These are phyloP conservation scores for Tetraneura akinire DNA, from an alignment of 1,140 invertebrate species.

Conservation along the genomic window DNA sequence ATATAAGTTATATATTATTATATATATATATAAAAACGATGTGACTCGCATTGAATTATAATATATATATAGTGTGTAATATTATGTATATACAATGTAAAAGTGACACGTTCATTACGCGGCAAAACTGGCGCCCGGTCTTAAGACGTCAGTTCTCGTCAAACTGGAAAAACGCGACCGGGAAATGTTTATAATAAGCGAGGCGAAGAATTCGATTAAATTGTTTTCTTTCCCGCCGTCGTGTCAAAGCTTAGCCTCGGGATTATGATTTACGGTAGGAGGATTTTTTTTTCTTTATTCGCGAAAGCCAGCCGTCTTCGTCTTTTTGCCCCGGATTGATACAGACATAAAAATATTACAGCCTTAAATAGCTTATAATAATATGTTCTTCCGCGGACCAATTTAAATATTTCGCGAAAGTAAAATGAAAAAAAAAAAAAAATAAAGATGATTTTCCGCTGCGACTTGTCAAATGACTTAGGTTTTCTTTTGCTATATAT, in stretches of 20 bases:
- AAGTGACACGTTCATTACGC: constrained; percentile 45
- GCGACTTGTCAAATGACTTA: background rate
- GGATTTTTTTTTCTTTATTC: constrained; percentile 8
- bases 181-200: constrained; percentile 34
- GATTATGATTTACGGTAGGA: constrained; percentile 37
- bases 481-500: background rate
- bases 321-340: background rate
- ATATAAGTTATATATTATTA: background rate
- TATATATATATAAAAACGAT: no score
- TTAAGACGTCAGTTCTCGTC: constrained; percentile 48
- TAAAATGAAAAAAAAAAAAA: no score
- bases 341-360: background rate
- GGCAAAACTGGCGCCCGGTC: constrained; percentile 11
- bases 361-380: background rate
- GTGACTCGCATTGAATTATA: no score
- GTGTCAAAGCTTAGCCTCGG: constrained; percentile 34
- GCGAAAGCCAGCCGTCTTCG: background rate
- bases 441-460: background rate
- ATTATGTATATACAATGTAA: background rate
- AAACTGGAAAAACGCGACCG: background rate
- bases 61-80: no score
- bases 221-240: constrained; percentile 34
- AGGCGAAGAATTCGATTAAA: constrained; percentile 49
- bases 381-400: background rate
- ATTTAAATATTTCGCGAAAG: background rate